These are phyloP conservation scores for Schizopygopsis pylzovi DNA, from an alignment of 2,797 vertebrate genomes.

Conservation along the genomic window DNA sequence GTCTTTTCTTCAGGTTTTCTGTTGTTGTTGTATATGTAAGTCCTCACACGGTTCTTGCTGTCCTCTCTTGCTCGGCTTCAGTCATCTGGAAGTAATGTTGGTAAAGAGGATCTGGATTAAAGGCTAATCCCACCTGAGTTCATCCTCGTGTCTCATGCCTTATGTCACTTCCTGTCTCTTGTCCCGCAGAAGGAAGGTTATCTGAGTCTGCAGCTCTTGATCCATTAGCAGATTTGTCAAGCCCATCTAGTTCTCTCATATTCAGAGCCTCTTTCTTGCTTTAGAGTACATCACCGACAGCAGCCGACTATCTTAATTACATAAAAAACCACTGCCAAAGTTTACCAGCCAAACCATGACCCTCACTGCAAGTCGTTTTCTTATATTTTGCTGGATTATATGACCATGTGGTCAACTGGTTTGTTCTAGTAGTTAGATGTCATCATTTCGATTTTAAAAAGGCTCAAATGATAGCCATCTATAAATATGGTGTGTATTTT, in stretches of 20 bases:
- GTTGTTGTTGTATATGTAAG: neutral
- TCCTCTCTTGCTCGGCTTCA: neutral
- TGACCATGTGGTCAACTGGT: neutral
- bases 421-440: neutral
- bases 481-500: neutral
- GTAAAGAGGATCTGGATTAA: conserved; percentile 50
- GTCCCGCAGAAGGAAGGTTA: conserved; percentile 37
- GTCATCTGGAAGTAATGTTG: neutral
- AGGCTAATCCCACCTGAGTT: conserved; percentile 46
- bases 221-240: conserved; percentile 25
- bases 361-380: neutral
- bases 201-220: neutral
- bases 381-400: neutral
- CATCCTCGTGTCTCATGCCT: conserved; percentile 3
- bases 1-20: neutral
- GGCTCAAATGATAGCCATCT: too few species aligned
- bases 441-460: too few species aligned
- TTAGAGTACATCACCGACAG: neutral
- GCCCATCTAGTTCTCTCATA: conserved; percentile 25
- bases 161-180: conserved; percentile 47
- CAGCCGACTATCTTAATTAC: neutral
- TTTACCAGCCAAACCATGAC: neutral
- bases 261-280: conserved; percentile 5
- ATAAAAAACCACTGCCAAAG: neutral
- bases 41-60: neutral